Percentiles rank a stretch among this genome's conserved stretches.
Evolutionary conservation across 2,113 vertebrate genomes (phyloP).

Genomic region (Camelus dromedarius): DNA sequence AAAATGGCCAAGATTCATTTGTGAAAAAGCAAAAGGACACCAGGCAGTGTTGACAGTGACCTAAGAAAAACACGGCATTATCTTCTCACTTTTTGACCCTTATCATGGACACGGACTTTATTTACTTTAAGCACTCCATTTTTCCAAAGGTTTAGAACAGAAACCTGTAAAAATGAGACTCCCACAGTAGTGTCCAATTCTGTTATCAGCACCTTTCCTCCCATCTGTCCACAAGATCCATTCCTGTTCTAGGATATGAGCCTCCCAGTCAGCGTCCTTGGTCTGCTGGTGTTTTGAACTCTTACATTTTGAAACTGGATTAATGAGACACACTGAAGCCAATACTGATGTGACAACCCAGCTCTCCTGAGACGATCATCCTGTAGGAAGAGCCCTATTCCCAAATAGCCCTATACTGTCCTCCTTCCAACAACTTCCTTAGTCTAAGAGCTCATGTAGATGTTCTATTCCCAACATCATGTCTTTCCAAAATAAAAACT

Average conservation of each 20-base stretch:
- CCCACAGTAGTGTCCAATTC: not conserved
- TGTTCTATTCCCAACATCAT: not conserved
- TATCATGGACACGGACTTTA: not conserved
- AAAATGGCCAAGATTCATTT: not conserved
- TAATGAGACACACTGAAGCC: not conserved
- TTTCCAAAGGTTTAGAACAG: not conserved
- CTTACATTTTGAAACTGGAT: not conserved
- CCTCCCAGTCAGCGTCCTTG: not conserved
- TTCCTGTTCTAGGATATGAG: not conserved
- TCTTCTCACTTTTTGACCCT: not conserved
- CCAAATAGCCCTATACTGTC: not conserved
- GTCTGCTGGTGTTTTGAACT: not conserved
- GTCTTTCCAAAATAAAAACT: constrained; percentile 64
- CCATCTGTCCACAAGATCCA: not conserved
- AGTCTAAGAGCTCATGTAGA: not conserved
- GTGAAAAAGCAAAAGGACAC: not conserved
- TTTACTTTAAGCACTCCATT: not conserved
- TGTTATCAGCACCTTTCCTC: not conserved
- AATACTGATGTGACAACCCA: not conserved
- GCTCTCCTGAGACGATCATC: not conserved
- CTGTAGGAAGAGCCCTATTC: not conserved
- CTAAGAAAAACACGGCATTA: not conserved
- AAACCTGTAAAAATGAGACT: not conserved
- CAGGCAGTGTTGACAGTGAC: not conserved
- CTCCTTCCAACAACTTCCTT: not conserved